Evolutionary conservation across 2,113 vertebrate species (phyloP).

Genomic region (Oxyruncus cristatus): DNA sequence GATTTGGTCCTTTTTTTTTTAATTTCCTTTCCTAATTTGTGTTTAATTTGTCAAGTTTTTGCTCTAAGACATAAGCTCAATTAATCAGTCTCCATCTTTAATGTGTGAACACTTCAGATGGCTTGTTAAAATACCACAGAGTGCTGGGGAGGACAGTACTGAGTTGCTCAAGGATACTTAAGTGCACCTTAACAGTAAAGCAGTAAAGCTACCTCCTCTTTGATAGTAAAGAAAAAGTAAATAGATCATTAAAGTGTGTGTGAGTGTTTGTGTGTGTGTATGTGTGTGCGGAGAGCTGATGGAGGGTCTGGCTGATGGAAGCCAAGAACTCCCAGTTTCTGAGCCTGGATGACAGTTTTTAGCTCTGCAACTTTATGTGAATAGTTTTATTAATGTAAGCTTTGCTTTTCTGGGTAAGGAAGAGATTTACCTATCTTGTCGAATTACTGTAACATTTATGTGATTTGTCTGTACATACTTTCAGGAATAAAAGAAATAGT

Average conservation of each 20-base stretch:
- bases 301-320: not conserved
- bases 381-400: not conserved
- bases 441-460: not conserved
- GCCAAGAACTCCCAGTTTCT: rapidly evolving
- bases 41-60: not conserved
- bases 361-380: not conserved
- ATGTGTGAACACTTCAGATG: not conserved
- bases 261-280: too few relatives aligned
- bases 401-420: not conserved
- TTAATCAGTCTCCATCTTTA: not conserved
- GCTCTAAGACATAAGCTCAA: not conserved
- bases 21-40: not conserved
- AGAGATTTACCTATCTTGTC: not conserved
- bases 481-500: not conserved
- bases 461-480: not conserved
- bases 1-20: not conserved
- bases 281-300: not conserved
- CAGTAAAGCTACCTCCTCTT: not conserved
- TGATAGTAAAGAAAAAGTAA: not conserved
- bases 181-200: not conserved
- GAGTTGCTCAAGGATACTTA: not conserved
- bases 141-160: not conserved
- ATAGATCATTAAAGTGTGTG: not conserved
- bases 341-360: not conserved
- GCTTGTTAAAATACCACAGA: not conserved